phyloP scores from a whole-genome alignment of 2,797 vertebrate genomes.

The Philypnodon macrostomus region DNA sequence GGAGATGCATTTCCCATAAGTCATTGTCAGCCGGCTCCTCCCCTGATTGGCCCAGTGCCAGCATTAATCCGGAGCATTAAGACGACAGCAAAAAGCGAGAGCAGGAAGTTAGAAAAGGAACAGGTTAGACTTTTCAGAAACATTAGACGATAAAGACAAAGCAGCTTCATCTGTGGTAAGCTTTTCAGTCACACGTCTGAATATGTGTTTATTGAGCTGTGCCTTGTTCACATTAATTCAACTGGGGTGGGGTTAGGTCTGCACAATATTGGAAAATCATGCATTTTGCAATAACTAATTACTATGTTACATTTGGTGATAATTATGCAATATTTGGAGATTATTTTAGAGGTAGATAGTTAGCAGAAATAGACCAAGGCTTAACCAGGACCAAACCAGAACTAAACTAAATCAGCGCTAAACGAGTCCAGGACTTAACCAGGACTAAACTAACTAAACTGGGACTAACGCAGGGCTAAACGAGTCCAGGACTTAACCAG shows the following conservation, averaged over 20 bases:
- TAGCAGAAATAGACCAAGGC: too few relatives aligned
- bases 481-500: too few relatives aligned
- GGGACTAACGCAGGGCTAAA: too few relatives aligned
- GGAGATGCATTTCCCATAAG: slow-evolving; percentile 80
- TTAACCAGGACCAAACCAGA: too few relatives aligned
- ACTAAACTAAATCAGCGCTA: too few relatives aligned
- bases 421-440: too few relatives aligned
- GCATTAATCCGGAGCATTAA: slow-evolving; percentile 36
- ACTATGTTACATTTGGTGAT: too few relatives aligned
- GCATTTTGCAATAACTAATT: too few relatives aligned
- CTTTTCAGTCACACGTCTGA: slow-evolving; percentile 5
- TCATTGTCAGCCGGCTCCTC: slow-evolving; percentile 63
- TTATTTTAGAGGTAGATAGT: too few relatives aligned
- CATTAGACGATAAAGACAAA: slow-evolving; percentile 16
- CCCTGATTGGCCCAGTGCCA: slow-evolving; percentile 55
- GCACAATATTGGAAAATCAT: slow-evolving; percentile 58
- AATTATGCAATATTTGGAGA: too few relatives aligned
- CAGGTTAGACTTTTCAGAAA: slow-evolving; percentile 23
- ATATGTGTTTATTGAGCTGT: slow-evolving; percentile 39
- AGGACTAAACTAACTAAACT: too few relatives aligned
- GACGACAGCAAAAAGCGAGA: slow-evolving; percentile 26
- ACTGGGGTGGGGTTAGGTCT: slow-evolving; percentile 51
- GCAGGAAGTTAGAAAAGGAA: slow-evolving; percentile 25
- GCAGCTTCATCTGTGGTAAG: slow-evolving; percentile 28
- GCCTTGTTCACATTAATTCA: slow-evolving; percentile 39